Evolutionary conservation across 2,113 vertebrate genomes (phyloP).

Genomic region (Pyxicephalus adspersus): DNA sequence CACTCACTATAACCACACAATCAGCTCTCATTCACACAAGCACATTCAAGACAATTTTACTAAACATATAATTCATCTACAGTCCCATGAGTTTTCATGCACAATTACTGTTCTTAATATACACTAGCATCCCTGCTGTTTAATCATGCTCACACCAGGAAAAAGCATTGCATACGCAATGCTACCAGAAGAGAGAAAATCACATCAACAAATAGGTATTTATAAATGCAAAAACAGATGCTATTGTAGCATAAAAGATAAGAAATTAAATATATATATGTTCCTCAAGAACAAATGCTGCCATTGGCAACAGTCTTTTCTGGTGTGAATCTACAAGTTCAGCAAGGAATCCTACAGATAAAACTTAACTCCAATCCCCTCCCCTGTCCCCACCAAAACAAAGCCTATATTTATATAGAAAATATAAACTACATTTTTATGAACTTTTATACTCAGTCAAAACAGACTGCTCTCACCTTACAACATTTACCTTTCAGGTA

Average conservation of each 20-base stretch:
- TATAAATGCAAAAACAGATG: neutral
- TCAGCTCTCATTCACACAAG: conserved; percentile 73
- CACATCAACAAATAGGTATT: neutral
- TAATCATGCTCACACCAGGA: conserved; percentile 91
- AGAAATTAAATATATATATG: conserved; percentile 57
- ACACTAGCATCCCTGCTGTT: conserved; percentile 86
- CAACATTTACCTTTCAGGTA: conserved; percentile 80
- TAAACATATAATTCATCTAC: conserved; percentile 72
- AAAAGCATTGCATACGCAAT: conserved; percentile 61
- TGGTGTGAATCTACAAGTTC: conserved; percentile 76
- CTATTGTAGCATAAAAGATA: conserved; percentile 2
- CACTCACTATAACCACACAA: conserved; percentile 74
- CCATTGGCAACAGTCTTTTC: conserved; percentile 71
- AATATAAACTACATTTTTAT: conserved; percentile 79
- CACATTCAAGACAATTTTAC: conserved; percentile 70
- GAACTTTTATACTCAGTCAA: conserved; percentile 83
- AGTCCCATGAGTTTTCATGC: conserved; percentile 81
- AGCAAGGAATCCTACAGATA: conserved; percentile 89
- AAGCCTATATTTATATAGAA: conserved; percentile 51
- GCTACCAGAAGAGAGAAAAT: conserved; percentile 66
- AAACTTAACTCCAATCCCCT: conserved; percentile 73
- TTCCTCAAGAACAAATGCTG: conserved; percentile 64
- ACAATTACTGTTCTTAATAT: conserved; percentile 71
- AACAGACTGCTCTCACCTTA: conserved; percentile 61
- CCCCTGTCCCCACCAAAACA: conserved; percentile 55